Evolutionary conservation across 2,797 vertebrate species (phyloP).

Genomic region (Margarornis squamiger): DNA sequence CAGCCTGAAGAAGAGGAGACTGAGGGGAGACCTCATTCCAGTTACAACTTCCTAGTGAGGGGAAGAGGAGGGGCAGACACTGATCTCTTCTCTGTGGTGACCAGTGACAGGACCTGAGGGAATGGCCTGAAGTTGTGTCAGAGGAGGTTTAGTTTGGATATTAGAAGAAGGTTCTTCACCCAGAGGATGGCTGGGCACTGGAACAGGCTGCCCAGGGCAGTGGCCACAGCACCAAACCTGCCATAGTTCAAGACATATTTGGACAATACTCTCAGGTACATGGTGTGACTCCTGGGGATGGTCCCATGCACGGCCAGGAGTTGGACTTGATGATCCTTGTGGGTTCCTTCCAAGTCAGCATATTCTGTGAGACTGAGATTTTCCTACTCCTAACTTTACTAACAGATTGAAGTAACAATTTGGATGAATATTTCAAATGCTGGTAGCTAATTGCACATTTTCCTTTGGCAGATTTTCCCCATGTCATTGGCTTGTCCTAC

Average conservation of each 20-base stretch:
- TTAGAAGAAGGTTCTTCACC: not conserved
- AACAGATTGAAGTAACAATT: not conserved
- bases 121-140: not conserved
- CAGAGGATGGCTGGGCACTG: not conserved
- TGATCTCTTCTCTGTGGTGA: not conserved
- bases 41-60: not conserved
- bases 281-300: not conserved
- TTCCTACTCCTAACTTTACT: not conserved
- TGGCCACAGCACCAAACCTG: not conserved
- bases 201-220: not conserved
- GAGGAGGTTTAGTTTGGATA: not conserved
- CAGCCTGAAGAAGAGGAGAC: not conserved
- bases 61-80: not conserved
- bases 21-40: not conserved
- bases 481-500: not conserved
- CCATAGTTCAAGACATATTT: not conserved
- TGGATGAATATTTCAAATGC: not conserved
- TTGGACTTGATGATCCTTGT: not conserved
- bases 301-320: not conserved
- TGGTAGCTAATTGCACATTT: not conserved
- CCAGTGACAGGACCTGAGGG: not conserved
- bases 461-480: not conserved
- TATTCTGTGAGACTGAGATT: not conserved
- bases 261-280: not conserved
- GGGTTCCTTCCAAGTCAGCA: not conserved